Percentiles rank a stretch among this genome's conserved stretches.
Conservation (phyloP, 2,888 invertebrate genomes). For the Sesia apiformis region DNA sequence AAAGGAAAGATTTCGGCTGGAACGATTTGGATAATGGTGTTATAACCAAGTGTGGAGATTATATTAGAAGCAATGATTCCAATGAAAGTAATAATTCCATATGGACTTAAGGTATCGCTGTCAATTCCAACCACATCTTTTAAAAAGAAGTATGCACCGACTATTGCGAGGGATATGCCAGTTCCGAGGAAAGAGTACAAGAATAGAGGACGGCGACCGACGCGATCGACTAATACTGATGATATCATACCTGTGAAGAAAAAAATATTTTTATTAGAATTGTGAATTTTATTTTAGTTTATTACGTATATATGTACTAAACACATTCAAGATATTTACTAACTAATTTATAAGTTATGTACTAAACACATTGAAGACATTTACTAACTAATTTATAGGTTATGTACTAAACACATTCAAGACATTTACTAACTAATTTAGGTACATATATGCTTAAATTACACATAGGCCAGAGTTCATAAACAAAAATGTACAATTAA, state of each 20-base stretch:
- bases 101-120: slow-evolving; percentile 21
- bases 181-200: slow-evolving; percentile 48
- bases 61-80: slow-evolving; percentile 44
- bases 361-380: no score
- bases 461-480: no score
- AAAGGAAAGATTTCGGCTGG: slow-evolving; percentile 73
- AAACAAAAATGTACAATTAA: no score
- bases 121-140: slow-evolving; percentile 30
- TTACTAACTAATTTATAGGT: no score
- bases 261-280: not conserved
- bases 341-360: no score
- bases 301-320: no score
- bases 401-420: no score
- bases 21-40: slow-evolving; percentile 59
- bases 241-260: slow-evolving; percentile 42
- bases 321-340: no score
- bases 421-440: no score
- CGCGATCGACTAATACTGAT: slow-evolving; percentile 37
- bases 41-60: slow-evolving; percentile 49
- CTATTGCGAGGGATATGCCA: slow-evolving; percentile 20
- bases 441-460: no score
- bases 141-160: slow-evolving; percentile 48
- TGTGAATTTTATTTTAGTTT: no score
- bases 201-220: slow-evolving; percentile 63
- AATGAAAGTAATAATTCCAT: slow-evolving; percentile 46